Base-by-base conservation (phyloP, 2,888 invertebrate species). In the Euplagia quadripunctaria region DNA sequence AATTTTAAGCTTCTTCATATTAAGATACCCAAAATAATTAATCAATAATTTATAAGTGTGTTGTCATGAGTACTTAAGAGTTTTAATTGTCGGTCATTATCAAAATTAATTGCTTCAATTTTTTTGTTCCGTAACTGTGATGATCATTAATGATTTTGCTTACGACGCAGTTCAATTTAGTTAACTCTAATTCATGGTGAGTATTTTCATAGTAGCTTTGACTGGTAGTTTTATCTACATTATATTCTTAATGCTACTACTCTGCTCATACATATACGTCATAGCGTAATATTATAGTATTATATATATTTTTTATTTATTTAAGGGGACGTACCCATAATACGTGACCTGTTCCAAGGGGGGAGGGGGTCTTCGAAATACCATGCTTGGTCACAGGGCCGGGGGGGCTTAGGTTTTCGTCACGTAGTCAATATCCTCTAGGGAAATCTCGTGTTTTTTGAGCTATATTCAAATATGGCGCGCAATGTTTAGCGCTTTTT, bases 121-220 rank as follows among this genome's bases (percentile, higher is more conserved):
- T 17, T 64, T 43, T 20, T n/a, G n/a, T 6, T 17, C 5, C 16
- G 14, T 61, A 31, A 14, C 31, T 31, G 11, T 9, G 42, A 64
- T 64, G 42, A 16, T 64, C 17, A 9, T 46, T 46, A 9, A 9
- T 46, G 43, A 8, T 6, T 42, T 12, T 64, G 64, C n/a, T 43
- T 17, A 17, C 3, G 11, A 16, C 1, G 64, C 5, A 64, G 64
- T 64, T 64, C 43, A 64, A 43, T 42, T 64, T 64, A 43, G n/a
- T 64, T 64, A 64, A 64, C 64, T 42, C 43, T 64, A 41, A 64
- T 64, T 64, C 9, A 43, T 17, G 41, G 16, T 64, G 17, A 17
- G 16, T 64, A 9, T 17, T 64, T 64, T 64, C 9, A 17, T 64
- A 16, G 12, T 58, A 4, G 58, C 58, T 58, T 11, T 3, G 20